Evolutionary conservation across 1,140 invertebrate genomes (phyloP), one percentile per base, ranked within the genome.

Genomic region (Metopolophium dirhodum): DNA sequence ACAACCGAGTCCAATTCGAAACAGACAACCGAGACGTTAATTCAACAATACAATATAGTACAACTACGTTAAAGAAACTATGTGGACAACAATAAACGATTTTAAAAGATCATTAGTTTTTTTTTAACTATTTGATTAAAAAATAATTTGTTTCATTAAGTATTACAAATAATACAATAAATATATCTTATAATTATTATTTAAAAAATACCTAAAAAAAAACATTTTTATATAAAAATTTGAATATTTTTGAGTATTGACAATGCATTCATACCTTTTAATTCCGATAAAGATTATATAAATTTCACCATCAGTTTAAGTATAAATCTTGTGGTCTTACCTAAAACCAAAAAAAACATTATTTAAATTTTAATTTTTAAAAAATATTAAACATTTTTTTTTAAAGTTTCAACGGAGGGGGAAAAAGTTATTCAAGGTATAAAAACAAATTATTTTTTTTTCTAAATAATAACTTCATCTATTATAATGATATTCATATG

Each of bases 1-100:
- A 68, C 54, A 18, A 47, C 41, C 4, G 26, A 91, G 41, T 61
- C 57, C 90, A 91, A 91, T 91, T 45, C 26, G 45, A 26, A 87
- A 87, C 85, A 87, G 85, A 87, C 30, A 87, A 87, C 85, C 41
- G 26, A 87, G 26, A 87, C 85, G 26, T 87, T 87, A 45, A 87
- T 45, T 49, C 26, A 87, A 87, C 85, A 45, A 87, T 87, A 87
- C 30, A 30, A 87, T 47, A 47, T 8, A n/a, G 30, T 30, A 47
- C 14, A 49, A 87, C 26, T 47, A 1, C 3, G 45, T 87, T 47
- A 30, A 87, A 87, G 85, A 20, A 87, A 87, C 85, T n/a, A n/a
- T 87, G 11, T n/a, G 14, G 45, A 49, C 30, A 87, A 47, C 49
- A 47, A 87, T 30, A 87, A 49, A 87, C 26, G 85, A 87, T 45